These are phyloP conservation scores for Odontamblyopus lacepedii DNA, from an alignment of 2,797 vertebrate genomes.

Conservation along the genomic window DNA sequence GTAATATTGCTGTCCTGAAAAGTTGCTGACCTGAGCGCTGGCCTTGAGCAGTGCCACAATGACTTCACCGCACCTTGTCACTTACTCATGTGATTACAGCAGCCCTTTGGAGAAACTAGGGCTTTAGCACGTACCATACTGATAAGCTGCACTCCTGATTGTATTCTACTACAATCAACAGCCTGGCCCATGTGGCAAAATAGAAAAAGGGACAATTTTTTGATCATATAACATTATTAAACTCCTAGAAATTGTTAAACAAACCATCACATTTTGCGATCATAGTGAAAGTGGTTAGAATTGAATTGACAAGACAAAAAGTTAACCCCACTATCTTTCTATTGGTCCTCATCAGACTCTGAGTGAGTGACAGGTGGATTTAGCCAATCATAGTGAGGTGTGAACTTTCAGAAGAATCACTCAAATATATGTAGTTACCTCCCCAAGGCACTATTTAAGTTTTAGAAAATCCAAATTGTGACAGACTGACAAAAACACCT, in stretches of 20 bases:
- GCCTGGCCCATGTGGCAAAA: neutral
- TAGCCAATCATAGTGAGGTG: neutral
- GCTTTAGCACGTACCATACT: conserved; percentile 56
- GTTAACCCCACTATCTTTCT: no score
- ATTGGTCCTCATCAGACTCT: no score
- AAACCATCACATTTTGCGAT: neutral
- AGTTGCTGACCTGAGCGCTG: conserved; percentile 29
- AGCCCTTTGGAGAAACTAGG: conserved; percentile 35
- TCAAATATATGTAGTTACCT: no score
- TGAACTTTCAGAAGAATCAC: neutral
- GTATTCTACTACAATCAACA: conserved; percentile 1
- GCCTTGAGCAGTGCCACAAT: conserved; percentile 46
- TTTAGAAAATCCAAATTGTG: no score
- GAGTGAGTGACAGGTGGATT: neutral
- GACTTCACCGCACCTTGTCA: conserved; percentile 43
- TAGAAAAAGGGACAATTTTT: no score
- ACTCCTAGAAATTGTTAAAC: no score
- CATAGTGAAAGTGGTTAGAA: neutral
- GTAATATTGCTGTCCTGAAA: conserved; percentile 17
- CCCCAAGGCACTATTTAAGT: no score
- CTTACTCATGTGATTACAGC: conserved; percentile 35
- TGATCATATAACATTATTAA: no score
- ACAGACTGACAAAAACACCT: no score
- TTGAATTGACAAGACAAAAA: neutral
- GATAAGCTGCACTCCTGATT: conserved; percentile 32